Conservation (phyloP, 2,113 vertebrate species). For the Callionymus lyra region DNA sequence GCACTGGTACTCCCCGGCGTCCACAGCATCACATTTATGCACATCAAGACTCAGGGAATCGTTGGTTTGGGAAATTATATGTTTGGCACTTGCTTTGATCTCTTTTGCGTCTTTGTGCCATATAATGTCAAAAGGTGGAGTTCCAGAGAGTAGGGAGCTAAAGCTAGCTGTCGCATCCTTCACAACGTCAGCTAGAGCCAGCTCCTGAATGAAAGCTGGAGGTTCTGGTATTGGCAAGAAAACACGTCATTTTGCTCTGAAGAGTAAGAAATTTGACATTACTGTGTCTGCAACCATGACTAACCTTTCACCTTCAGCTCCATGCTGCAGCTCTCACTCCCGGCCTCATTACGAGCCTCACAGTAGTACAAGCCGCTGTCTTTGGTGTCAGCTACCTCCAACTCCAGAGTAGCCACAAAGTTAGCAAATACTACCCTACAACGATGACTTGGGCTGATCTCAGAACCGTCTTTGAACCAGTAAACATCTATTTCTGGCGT, state of each 20-base stretch:
- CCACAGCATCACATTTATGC: conserved; percentile 78
- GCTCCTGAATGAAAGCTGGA: conserved; percentile 76
- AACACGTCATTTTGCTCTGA: neutral
- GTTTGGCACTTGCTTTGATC: conserved; percentile 85
- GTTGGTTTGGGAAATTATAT: conserved; percentile 69
- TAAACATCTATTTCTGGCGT: conserved; percentile 85
- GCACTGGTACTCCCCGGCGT: conserved; percentile 91
- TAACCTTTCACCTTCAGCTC: conserved; percentile 95
- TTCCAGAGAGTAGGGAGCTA: conserved; percentile 80
- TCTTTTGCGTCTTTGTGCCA: conserved; percentile 92
- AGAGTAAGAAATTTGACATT: neutral
- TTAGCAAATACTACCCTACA: conserved; percentile 75
- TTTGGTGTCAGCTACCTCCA: conserved; percentile 68
- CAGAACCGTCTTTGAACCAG: conserved; percentile 91
- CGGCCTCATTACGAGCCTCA: conserved; percentile 93
- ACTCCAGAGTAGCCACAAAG: conserved; percentile 78
- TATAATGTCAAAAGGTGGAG: conserved; percentile 81
- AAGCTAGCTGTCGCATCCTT: conserved; percentile 74
- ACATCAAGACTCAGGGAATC: conserved; percentile 75
- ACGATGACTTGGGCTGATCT: conserved; percentile 72
- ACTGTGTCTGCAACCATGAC: conserved; percentile 35
- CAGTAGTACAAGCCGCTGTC: conserved; percentile 88
- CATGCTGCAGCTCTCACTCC: conserved; percentile 89
- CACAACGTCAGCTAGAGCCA: conserved; percentile 75
- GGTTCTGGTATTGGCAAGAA: conserved; percentile 71